Base-by-base conservation (phyloP, 2,113 vertebrate genomes). In the Pogonocichla stellata region DNA sequence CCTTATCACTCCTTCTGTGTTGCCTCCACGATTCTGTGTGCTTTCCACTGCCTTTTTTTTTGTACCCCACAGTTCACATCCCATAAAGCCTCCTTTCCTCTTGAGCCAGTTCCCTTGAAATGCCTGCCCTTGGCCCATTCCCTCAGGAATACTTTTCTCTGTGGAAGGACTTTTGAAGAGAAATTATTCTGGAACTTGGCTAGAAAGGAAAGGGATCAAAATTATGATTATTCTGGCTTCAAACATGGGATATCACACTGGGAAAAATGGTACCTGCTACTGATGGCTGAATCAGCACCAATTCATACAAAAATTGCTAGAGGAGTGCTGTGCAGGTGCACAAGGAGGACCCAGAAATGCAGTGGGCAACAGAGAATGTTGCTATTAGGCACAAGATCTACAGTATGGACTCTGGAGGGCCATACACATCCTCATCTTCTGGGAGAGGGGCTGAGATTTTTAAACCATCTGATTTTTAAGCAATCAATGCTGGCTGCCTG, bases 11-110 rank as follows among this genome's bases (percentile, higher is more conserved):
- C 42, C 56, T 31, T 56, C 47, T 80, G 7, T 17, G 23, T 14
- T 69, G 23, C 38, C 26, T 75, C 70, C 66, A 43, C 2, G 2
- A 45, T 36, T 36, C 22, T 3, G 0, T 23, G 34, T 24, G 26
- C 29, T 71, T 80, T 60, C 40, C 13, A 48, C 33, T 70, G 42
- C n/a, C 4, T 8, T 3, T 22, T 75, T 53, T 38, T 38, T 9
- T 14, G 6, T n/a, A 53, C 4, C 5, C 7, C n/a, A 54, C 25
- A 88, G 17, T 4, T 18, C 50, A 23, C 0, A 3, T 42, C 3
- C 36, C 36, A 31, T 36, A 34, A 80, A 87, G 51, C 72, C 3
- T 5, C 26, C 43, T 38, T 33, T 84, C 33, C 16, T 84, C 36
- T 43, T 25, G 19, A 62, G 24, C 17, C 50, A n/a, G 15, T 14